Percentiles rank a stretch among this genome's conserved stretches.
phyloP scores from a whole-genome alignment of 2,113 vertebrate species.

The Pseudopodoces humilis region DNA sequence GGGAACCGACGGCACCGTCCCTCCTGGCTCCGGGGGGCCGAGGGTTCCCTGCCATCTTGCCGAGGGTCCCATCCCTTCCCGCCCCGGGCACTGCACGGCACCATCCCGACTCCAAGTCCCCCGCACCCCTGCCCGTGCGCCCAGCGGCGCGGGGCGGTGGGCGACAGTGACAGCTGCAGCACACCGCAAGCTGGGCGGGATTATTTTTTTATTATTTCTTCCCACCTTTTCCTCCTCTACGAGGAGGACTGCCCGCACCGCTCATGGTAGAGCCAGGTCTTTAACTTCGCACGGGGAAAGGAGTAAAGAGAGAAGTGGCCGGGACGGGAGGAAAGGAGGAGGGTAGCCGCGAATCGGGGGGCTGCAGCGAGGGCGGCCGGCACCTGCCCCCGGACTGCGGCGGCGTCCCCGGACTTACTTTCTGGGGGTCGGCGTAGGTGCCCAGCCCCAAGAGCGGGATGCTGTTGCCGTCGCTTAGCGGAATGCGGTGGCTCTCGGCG shows the following conservation, averaged over 20 bases:
- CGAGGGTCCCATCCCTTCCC: neutral
- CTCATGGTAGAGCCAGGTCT: neutral
- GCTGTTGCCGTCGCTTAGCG: conserved; percentile 83
- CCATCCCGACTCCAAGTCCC: neutral
- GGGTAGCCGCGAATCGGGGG: too few species aligned
- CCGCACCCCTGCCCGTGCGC: neutral
- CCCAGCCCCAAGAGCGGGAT: conserved; percentile 89
- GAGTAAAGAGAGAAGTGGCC: neutral
- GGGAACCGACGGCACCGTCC: neutral
- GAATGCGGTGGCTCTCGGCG: conserved; percentile 75
- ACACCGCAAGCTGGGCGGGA: neutral
- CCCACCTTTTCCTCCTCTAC: neutral
- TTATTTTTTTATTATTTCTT: neutral
- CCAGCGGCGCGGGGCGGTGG: neutral
- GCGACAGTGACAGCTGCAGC: neutral
- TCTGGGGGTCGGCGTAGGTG: conserved; percentile 82
- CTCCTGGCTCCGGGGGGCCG: neutral
- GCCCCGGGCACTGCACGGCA: neutral
- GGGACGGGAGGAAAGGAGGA: neutral
- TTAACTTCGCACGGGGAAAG: neutral
- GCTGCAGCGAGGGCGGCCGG: neutral
- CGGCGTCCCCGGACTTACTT: conserved; percentile 70
- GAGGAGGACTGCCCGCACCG: neutral
- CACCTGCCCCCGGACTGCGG: neutral
- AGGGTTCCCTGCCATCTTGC: neutral